phyloP scores from a whole-genome alignment of 2,113 vertebrate genomes.

The Tamias sibiricus region DNA sequence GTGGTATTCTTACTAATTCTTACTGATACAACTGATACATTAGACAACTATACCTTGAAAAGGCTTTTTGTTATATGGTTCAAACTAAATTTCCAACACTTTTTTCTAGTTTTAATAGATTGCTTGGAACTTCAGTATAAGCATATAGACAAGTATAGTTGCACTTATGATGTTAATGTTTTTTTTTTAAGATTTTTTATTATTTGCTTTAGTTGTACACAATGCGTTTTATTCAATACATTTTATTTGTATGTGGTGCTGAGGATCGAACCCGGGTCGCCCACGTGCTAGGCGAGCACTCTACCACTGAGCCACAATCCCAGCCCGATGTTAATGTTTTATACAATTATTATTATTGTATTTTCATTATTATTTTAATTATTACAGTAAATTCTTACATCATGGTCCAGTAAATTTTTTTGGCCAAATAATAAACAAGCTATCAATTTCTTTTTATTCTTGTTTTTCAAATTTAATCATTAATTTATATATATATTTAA shows the following conservation, averaged over 20 bases:
- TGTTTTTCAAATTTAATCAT: conserved; percentile 29
- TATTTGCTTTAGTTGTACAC: too few species aligned
- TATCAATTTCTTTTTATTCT: conserved; percentile 8
- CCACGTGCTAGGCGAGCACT: too few species aligned
- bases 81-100: background rate
- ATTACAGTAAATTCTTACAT: background rate
- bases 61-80: background rate
- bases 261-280: too few species aligned
- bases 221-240: too few species aligned
- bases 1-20: background rate
- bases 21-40: background rate
- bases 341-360: background rate
- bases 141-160: background rate
- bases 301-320: too few species aligned
- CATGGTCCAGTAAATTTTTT: background rate
- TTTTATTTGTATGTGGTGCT: too few species aligned
- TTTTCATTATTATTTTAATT: conserved; percentile 17
- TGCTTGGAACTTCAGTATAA: background rate
- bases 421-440: conserved; percentile 28
- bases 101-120: conserved; percentile 32
- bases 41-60: background rate
- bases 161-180: background rate
- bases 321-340: background rate
- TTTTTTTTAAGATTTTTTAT: too few species aligned
- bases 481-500: too few species aligned